These are phyloP conservation scores for Agrilus planipennis DNA, from an alignment of 1,140 invertebrate species.

Conservation along the genomic window DNA sequence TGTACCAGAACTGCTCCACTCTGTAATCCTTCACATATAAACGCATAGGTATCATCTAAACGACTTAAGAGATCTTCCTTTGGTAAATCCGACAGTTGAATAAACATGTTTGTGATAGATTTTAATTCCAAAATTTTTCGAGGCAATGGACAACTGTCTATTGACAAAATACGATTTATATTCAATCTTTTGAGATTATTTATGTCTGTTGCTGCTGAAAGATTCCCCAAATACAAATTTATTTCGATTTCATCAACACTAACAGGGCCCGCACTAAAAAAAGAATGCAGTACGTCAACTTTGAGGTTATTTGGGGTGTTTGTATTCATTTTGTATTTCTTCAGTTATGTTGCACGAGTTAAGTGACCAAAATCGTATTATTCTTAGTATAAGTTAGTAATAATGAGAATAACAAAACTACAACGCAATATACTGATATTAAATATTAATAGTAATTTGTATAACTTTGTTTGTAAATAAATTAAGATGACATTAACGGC, in stretches of 20 bases:
- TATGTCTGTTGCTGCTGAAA: slow-evolving; percentile 63
- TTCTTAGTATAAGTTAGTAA: too few species aligned
- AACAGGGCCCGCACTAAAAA: slow-evolving; percentile 50
- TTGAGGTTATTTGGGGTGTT: too few species aligned
- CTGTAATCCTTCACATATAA: slow-evolving; percentile 49
- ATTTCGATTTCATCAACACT: slow-evolving; percentile 57
- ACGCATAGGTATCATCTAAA: slow-evolving; percentile 60
- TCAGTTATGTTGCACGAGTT: too few species aligned
- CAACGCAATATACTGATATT: too few species aligned
- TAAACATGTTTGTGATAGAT: slow-evolving; percentile 56
- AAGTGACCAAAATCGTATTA: too few species aligned
- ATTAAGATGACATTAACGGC: too few species aligned
- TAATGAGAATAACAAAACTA: too few species aligned
- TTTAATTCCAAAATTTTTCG: slow-evolving; percentile 53
- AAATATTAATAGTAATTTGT: too few species aligned
- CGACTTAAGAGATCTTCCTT: slow-evolving; percentile 70
- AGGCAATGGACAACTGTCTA: slow-evolving; percentile 71
- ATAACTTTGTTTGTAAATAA: too few species aligned
- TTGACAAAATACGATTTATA: slow-evolving; percentile 65
- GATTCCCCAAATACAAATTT: slow-evolving; percentile 61
- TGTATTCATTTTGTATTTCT: too few species aligned
- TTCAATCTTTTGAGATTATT: slow-evolving; percentile 50
- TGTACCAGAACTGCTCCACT: slow-evolving; percentile 61
- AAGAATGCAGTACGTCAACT: slow-evolving; percentile 22
- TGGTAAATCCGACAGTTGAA: slow-evolving; percentile 70